Conservation (phyloP, 2,113 vertebrate species). For the Gymnobelideus leadbeateri region DNA sequence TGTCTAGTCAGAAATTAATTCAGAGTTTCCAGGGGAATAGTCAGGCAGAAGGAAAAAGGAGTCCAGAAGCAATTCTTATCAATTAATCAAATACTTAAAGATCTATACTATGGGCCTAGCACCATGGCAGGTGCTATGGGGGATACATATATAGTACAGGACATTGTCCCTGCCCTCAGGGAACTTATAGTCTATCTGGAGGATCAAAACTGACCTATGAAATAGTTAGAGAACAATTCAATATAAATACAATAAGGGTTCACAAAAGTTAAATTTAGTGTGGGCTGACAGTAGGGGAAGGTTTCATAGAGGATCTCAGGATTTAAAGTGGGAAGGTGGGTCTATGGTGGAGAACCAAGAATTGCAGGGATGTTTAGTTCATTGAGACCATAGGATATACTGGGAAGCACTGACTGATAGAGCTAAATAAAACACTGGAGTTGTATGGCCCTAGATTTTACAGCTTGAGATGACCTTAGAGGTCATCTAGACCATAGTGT, state of each 20-base stretch:
- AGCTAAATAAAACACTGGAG: not conserved
- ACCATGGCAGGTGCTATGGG: not conserved
- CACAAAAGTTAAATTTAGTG: not conserved
- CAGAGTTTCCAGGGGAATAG: not conserved
- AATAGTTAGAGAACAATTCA: slow-evolving; percentile 36
- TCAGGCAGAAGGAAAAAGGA: not conserved
- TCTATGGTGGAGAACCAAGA: not conserved
- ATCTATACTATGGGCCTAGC: not conserved
- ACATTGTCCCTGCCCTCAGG: not conserved
- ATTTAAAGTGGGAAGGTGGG: not conserved
- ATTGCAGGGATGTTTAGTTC: not conserved
- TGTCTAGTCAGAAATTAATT: not conserved
- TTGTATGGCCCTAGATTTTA: slow-evolving; percentile 17
- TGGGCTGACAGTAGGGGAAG: not conserved
- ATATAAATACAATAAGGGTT: slow-evolving; percentile 15
- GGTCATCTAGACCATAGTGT: not conserved
- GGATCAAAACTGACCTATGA: not conserved
- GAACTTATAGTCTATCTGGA: slow-evolving; percentile 11
- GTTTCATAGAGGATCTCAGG: slow-evolving; percentile 20
- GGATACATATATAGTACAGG: not conserved
- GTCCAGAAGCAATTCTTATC: not conserved
- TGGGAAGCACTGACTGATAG: slow-evolving; percentile 9
- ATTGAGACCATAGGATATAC: not conserved
- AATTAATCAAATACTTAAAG: not conserved
- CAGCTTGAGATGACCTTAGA: not conserved